These are phyloP conservation scores for Macrophya alboannulata DNA, from an alignment of 2,888 invertebrate genomes.

Conservation along the genomic window DNA sequence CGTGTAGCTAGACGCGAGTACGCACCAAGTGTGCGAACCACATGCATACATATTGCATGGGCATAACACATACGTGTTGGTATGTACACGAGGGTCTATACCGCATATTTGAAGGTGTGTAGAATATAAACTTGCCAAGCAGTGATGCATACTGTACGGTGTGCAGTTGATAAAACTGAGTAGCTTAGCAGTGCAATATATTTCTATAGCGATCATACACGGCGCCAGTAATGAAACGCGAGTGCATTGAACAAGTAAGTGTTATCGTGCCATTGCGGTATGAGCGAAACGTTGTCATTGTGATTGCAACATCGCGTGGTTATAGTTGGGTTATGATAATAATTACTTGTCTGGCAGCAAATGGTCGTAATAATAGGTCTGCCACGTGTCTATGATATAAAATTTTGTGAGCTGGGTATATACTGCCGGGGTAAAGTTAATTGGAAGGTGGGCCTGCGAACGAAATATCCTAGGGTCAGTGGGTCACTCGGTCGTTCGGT, in stretches of 20 bases:
- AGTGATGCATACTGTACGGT: neutral
- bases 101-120: neutral
- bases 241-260: conserved; percentile 9
- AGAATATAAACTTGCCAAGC: neutral
- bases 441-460: conserved; percentile 29
- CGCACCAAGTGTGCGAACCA: conserved; percentile 25
- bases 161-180: neutral
- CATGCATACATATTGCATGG: conserved; percentile 22
- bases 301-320: conserved; percentile 29
- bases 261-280: conserved; percentile 6
- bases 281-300: conserved; percentile 32
- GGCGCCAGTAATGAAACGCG: conserved; percentile 4
- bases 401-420: conserved; percentile 37
- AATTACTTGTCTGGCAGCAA: conserved; percentile 36
- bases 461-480: conserved; percentile 28
- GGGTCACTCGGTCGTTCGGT: conserved; percentile 37
- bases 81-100: neutral
- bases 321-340: conserved; percentile 32
- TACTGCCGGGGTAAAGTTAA: conserved; percentile 25
- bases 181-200: neutral
- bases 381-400: conserved; percentile 40
- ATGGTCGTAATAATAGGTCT: conserved; percentile 28
- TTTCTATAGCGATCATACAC: neutral
- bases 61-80: neutral
- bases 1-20: neutral